These are phyloP conservation scores for Stigmatopora argus DNA, from an alignment of 2,113 vertebrate genomes.

Conservation along the genomic window DNA sequence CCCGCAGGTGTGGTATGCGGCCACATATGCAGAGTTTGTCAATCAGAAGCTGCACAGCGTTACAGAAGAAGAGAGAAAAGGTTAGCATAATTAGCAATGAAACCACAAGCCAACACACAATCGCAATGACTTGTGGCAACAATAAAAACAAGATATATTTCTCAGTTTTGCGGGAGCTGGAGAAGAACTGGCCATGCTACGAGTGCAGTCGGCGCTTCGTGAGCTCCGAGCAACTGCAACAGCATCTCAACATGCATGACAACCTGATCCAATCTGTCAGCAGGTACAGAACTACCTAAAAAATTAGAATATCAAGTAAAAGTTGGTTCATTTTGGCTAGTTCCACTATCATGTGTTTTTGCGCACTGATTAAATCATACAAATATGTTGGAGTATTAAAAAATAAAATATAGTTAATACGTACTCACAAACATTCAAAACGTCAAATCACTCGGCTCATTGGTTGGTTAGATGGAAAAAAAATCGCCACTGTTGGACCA, in stretches of 20 bases:
- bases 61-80: conserved; percentile 94
- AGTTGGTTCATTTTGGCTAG: too few relatives aligned
- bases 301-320: too few relatives aligned
- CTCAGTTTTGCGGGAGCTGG: conserved; percentile 82
- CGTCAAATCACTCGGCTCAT: too few relatives aligned
- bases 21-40: conserved; percentile 92
- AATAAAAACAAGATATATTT: too few relatives aligned
- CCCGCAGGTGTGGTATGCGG: conserved; percentile 95
- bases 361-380: too few relatives aligned
- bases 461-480: too few relatives aligned
- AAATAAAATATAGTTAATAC: too few relatives aligned
- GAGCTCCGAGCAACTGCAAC: conserved; percentile 95
- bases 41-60: conserved; percentile 93
- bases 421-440: too few relatives aligned
- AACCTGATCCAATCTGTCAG: conserved; percentile 88
- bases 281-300: conserved; percentile 67
- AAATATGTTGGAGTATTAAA: too few relatives aligned
- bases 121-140: too few relatives aligned
- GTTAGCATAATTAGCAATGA: conserved; percentile 54
- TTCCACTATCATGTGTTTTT: background rate
- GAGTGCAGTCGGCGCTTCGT: conserved; percentile 94
- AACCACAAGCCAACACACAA: too few relatives aligned
- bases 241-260: conserved; percentile 95
- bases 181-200: conserved; percentile 97
- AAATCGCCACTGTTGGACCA: too few relatives aligned